phyloP scores from a whole-genome alignment of 2,888 invertebrate genomes.

The Nasonovia ribisnigri region DNA sequence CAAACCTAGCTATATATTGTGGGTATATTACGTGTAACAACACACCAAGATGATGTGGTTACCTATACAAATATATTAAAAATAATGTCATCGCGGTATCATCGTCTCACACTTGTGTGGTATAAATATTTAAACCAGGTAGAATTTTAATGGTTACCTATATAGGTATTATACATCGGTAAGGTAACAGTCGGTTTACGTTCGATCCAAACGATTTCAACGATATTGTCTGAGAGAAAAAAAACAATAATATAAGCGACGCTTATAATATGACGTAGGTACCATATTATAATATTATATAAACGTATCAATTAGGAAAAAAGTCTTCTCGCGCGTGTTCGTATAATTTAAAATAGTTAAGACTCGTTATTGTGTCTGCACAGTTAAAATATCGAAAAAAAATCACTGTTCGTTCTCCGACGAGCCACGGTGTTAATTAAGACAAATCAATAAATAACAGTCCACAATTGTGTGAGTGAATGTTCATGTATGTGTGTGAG shows the following conservation, averaged over 20 bases:
- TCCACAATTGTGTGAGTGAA: background rate
- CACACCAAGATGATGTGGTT: no score
- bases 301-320: background rate
- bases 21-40: no score
- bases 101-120: background rate
- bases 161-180: background rate
- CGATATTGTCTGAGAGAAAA: background rate
- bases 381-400: background rate
- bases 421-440: background rate
- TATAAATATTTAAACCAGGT: background rate
- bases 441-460: constrained; percentile 26
- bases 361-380: background rate
- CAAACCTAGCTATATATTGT: no score
- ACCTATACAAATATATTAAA: background rate
- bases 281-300: background rate
- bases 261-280: background rate
- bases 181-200: background rate
- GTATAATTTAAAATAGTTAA: background rate
- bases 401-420: background rate
- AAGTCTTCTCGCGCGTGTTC: background rate
- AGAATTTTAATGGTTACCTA: background rate
- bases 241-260: background rate
- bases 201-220: background rate
- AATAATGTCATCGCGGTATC: background rate
- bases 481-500: no score